Percentiles rank a stretch among this genome's conserved stretches.
Evolutionary conservation across 2,888 invertebrate species (phyloP).

Genomic region (Sphaeridia pumilis): DNA sequence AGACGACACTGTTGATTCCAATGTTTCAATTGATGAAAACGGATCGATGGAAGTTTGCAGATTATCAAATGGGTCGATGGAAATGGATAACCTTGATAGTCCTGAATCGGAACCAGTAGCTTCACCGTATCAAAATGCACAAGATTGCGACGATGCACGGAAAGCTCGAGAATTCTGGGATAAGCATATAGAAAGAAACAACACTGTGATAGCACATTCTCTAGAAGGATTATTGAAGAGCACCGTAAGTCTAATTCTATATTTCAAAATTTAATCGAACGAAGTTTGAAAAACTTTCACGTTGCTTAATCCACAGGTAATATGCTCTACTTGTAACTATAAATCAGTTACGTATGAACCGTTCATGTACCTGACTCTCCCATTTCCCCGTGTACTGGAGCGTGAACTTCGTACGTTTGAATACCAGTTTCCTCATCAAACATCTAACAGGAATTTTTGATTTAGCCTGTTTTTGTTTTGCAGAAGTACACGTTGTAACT

Average conservation of each 20-base stretch:
- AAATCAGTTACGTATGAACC: slow-evolving; percentile 54
- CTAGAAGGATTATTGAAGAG: slow-evolving; percentile 55
- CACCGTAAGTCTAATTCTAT: slow-evolving; percentile 42
- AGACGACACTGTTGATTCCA: too few relatives aligned
- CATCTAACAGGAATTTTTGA: not conserved
- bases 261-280: not conserved
- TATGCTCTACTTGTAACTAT: slow-evolving; percentile 50
- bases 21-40: too few relatives aligned
- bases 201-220: slow-evolving; percentile 50
- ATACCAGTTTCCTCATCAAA: not conserved
- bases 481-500: slow-evolving; percentile 47
- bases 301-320: slow-evolving; percentile 43
- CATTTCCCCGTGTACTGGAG: slow-evolving; percentile 52
- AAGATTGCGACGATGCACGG: not conserved
- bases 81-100: not conserved
- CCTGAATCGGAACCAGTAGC: too few relatives aligned
- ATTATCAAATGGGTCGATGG: not conserved
- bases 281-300: too few relatives aligned
- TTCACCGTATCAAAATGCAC: too few relatives aligned
- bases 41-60: not conserved
- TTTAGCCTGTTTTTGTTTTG: slow-evolving; percentile 19
- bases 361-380: slow-evolving; percentile 56
- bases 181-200: slow-evolving; percentile 46
- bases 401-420: slow-evolving; percentile 36
- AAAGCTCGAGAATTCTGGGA: slow-evolving; percentile 44